Evolutionary conservation across 2,113 vertebrate species (phyloP), one percentile per base, ranked within the genome.

Genomic region (Leucosticte australis): DNA sequence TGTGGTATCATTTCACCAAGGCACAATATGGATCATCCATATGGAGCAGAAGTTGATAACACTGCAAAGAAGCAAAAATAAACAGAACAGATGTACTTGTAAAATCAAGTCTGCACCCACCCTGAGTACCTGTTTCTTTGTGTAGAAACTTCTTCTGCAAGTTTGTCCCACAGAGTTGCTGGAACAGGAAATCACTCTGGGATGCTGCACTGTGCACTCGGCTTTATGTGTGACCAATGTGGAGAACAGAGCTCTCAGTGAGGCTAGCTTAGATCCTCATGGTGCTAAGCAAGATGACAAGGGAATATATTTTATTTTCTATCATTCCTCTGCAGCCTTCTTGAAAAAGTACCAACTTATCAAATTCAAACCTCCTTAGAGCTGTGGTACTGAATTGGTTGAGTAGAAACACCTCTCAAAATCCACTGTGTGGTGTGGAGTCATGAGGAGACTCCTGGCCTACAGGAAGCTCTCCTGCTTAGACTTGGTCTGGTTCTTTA

Each of bases 11-110:
- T 97, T 97, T 97, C 97, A 97, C 97, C 94, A 87, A 97, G 98
- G 98, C 98, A 97, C 98, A 98, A 98, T 98, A 98, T 98, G 98
- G 98, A 98, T 96, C 96, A 96, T 95, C 98, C 98, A 98, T 98
- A 98, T 98, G 98, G 98, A 98, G 96, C 98, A 98, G 97, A 97
- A 98, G 98, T 97, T 95, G 98, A 97, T 98, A 97, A 98, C 97
- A 89, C 96, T 96, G 97, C 96, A 96, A 96, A 97, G 97, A 97
- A 97, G 97, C 97, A 98, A 97, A 98, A 98, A 98, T 98, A 98
- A 98, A 98, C 97, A 98, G 97, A 98, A 96, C 98, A 98, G 98
- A 98, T 98, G 98, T 96, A 98, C 98, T 97, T 97, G 97, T 92
- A 97, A 98, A 98, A 98, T 95, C 97, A 95, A 97, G 97, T 97